These are phyloP conservation scores for Ferdinandea cuprea DNA, from an alignment of 2,888 invertebrate species.

Conservation along the genomic window DNA sequence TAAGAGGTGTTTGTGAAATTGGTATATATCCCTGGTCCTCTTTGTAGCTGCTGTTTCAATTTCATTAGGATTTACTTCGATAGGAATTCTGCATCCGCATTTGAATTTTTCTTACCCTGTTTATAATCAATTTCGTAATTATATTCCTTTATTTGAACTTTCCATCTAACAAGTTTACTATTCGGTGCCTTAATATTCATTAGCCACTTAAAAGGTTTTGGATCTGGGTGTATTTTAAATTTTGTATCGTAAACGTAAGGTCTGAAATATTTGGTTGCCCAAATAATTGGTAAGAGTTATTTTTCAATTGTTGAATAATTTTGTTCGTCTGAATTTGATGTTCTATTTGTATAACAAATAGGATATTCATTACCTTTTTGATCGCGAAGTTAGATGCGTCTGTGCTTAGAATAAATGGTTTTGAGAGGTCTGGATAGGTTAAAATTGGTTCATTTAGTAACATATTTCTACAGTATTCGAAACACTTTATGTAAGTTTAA, in stretches of 20 bases:
- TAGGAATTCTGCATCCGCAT: too few species aligned
- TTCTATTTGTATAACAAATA: conserved; percentile 46
- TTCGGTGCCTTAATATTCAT: conserved; percentile 52
- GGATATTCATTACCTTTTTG: too few species aligned
- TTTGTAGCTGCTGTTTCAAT: too few species aligned
- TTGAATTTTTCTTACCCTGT: background rate
- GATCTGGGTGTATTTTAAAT: conserved; percentile 19
- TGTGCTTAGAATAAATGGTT: too few species aligned
- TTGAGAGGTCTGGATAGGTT: too few species aligned
- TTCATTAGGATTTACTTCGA: too few species aligned
- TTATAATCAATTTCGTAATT: background rate
- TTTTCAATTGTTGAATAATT: conserved; percentile 57
- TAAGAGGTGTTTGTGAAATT: too few species aligned
- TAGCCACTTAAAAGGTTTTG: conserved; percentile 65
- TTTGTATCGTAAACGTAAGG: conserved; percentile 62
- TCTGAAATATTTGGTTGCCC: conserved; percentile 64
- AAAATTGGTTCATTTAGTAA: too few species aligned
- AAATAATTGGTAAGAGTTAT: conserved; percentile 56
- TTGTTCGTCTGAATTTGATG: conserved; percentile 25
- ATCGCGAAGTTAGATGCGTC: too few species aligned
- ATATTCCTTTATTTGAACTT: conserved; percentile 9
- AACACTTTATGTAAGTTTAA: too few species aligned
- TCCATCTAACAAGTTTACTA: conserved; percentile 44
- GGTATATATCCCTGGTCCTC: too few species aligned
- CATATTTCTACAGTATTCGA: too few species aligned